Conservation (phyloP, 64 coral and sea anemone species). For the Trachythela sp. region DNA sequence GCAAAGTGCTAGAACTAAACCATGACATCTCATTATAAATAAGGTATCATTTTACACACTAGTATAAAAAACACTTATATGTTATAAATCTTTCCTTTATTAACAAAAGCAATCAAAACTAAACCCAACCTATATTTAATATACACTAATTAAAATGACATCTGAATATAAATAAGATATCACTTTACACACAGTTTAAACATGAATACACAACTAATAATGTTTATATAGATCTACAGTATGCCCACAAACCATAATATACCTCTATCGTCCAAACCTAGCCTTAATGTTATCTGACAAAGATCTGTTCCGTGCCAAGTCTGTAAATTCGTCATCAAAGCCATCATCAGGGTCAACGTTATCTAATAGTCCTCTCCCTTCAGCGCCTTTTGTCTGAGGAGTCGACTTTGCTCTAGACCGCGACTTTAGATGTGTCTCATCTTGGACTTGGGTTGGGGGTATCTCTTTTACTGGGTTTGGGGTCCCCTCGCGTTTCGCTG, state of each 20-base stretch:
- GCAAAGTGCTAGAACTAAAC: too few relatives aligned
- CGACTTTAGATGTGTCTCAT: not conserved
- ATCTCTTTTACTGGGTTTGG: not conserved
- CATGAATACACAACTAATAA: not conserved
- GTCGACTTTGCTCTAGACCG: not conserved
- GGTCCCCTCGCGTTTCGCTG: not conserved
- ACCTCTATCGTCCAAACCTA: not conserved
- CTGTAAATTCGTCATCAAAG: slow-evolving; percentile 20
- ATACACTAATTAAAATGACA: too few relatives aligned
- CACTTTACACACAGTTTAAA: not conserved
- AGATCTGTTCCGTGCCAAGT: not conserved
- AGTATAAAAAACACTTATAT: too few relatives aligned
- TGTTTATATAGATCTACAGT: not conserved
- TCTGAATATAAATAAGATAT: not conserved
- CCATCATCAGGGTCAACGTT: not conserved
- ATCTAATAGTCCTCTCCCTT: not conserved
- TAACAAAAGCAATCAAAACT: too few relatives aligned
- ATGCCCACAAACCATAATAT: not conserved
- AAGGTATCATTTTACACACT: too few relatives aligned
- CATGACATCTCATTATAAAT: too few relatives aligned
- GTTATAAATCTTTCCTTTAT: too few relatives aligned
- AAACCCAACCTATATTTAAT: too few relatives aligned
- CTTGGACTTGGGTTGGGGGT: not conserved
- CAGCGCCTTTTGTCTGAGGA: not conserved
- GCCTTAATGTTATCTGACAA: not conserved